A percentile compares a stretch with the other conserved stretches of the same genome.
phyloP scores from a whole-genome alignment of 2,797 vertebrate species.

The Sebastes itinus region DNA sequence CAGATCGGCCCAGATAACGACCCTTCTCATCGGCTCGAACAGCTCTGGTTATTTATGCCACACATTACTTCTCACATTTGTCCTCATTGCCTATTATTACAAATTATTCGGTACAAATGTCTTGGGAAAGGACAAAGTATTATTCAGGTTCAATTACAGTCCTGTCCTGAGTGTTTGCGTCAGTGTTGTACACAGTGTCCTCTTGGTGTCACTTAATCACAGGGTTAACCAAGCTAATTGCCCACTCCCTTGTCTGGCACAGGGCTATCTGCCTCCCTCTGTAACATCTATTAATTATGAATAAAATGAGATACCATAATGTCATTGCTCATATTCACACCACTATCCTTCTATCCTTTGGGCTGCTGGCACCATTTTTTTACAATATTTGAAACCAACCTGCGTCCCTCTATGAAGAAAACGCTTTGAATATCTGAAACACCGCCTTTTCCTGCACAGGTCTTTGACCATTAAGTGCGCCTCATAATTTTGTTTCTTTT shows the following conservation, averaged over 20 bases:
- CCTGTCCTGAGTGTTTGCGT: conserved; percentile 10
- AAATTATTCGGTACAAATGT: not conserved
- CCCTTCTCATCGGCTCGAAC: not conserved
- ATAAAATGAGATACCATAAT: conserved; percentile 36
- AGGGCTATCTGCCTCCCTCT: conserved; percentile 42
- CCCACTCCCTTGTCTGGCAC: conserved; percentile 28
- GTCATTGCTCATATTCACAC: conserved; percentile 40
- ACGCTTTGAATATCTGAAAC: conserved; percentile 11
- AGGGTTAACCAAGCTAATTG: conserved; percentile 58
- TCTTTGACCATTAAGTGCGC: conserved; percentile 22
- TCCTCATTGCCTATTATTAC: not conserved
- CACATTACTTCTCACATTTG: not conserved
- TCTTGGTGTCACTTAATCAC: conserved; percentile 28
- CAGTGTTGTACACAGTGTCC: conserved; percentile 21
- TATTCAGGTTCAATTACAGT: conserved; percentile 9
- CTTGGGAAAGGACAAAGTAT: not conserved
- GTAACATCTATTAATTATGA: conserved; percentile 55
- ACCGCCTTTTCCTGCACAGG: conserved; percentile 1
- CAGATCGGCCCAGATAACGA: not conserved
- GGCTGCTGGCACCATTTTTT: conserved; percentile 10
- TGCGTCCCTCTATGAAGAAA: not conserved
- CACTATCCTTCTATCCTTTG: not conserved
- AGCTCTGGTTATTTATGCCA: not conserved
- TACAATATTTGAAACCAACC: conserved; percentile 9
- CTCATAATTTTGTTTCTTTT: conserved; percentile 50